These are phyloP conservation scores for Lasiurus borealis DNA, from an alignment of 2,113 vertebrate genomes.

Conservation along the genomic window DNA sequence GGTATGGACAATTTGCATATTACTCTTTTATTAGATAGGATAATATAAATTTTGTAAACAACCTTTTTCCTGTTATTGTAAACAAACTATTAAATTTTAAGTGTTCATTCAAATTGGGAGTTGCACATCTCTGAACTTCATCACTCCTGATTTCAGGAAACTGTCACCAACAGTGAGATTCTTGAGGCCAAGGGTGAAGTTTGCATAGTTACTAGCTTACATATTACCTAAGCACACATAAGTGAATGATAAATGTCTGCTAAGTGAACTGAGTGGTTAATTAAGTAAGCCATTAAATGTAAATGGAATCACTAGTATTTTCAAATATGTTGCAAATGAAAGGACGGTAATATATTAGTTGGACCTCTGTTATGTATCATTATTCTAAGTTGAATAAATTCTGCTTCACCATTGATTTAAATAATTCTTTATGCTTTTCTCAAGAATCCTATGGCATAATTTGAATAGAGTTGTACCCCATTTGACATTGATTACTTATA, in stretches of 20 bases:
- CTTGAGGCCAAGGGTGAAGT: background rate
- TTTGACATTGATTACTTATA: background rate
- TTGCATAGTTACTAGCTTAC: background rate
- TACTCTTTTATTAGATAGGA: too few species aligned
- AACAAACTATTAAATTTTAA: background rate
- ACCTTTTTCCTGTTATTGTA: background rate
- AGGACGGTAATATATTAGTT: background rate
- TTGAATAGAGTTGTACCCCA: background rate
- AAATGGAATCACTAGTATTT: background rate
- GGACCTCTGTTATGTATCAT: background rate
- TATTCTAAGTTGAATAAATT: background rate
- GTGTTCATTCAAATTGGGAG: background rate
- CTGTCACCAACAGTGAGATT: background rate
- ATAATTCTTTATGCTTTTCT: background rate
- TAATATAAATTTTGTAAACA: slow-evolving; percentile 17
- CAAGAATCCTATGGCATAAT: background rate
- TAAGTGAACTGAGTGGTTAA: slow-evolving; percentile 2
- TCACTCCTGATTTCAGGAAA: background rate
- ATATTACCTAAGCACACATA: background rate
- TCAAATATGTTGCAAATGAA: background rate
- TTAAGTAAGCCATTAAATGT: background rate
- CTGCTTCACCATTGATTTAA: background rate
- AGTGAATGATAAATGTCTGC: background rate
- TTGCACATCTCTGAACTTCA: background rate
- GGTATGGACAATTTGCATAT: too few species aligned